phyloP scores from a whole-genome alignment of 2,888 invertebrate species.

The Sceliomorpha sp. region DNA sequence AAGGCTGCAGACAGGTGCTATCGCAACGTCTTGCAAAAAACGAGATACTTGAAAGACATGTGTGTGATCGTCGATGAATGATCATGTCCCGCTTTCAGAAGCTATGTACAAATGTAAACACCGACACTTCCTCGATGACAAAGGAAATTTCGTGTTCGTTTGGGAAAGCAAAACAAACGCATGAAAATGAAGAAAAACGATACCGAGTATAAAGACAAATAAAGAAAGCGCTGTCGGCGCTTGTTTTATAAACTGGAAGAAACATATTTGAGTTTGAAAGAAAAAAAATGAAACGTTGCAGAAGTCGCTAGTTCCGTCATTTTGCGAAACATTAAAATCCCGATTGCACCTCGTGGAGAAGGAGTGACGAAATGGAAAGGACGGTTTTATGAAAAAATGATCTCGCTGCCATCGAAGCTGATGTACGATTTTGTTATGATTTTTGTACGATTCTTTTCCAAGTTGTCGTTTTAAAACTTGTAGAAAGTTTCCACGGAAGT shows the following conservation, averaged over 20 bases:
- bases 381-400: constrained; percentile 17
- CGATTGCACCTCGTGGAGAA: constrained; percentile 21
- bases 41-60: constrained; percentile 21
- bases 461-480: too few relatives aligned
- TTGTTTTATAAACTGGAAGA: too few relatives aligned
- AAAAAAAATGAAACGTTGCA: constrained; percentile 28
- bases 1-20: constrained; percentile 28
- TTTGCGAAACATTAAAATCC: constrained; percentile 18
- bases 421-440: constrained; percentile 11
- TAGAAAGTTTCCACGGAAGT: too few relatives aligned
- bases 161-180: constrained; percentile 1
- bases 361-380: constrained; percentile 30
- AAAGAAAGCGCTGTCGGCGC: too few relatives aligned
- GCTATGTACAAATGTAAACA: constrained; percentile 44
- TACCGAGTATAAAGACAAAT: constrained; percentile 25
- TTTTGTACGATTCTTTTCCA: too few relatives aligned
- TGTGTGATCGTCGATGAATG: constrained; percentile 33
- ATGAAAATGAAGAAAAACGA: neutral
- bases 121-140: constrained; percentile 18
- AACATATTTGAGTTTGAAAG: too few relatives aligned
- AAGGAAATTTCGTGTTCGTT: constrained; percentile 5
- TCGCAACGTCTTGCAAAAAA: constrained; percentile 19
- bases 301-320: constrained; percentile 33
- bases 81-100: constrained; percentile 26
- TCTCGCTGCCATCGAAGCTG: constrained; percentile 17